These are phyloP conservation scores for Lemur catta DNA, from an alignment of 2,797 vertebrate species.

Conservation along the genomic window DNA sequence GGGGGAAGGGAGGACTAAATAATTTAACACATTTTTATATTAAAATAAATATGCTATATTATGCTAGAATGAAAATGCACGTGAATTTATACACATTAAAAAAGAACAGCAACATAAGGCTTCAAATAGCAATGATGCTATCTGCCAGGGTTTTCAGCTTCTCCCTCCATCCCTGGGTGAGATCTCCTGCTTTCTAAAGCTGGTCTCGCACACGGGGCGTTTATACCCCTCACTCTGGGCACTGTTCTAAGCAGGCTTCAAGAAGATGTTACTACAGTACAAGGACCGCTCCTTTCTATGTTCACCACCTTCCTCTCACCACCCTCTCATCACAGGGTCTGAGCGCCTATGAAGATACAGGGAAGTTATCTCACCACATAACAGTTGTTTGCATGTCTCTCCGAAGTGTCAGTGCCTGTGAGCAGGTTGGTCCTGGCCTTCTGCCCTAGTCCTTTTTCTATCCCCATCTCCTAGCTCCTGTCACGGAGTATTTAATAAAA, in stretches of 20 bases:
- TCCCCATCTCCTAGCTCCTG: background rate
- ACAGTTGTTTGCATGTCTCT: background rate
- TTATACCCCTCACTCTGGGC: background rate
- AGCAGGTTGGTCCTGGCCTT: background rate
- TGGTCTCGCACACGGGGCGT: background rate
- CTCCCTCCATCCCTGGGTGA: background rate
- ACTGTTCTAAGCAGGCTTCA: constrained; percentile 18
- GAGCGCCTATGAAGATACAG: background rate
- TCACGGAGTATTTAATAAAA: background rate
- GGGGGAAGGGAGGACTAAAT: background rate
- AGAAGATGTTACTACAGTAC: background rate
- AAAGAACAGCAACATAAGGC: constrained; percentile 42
- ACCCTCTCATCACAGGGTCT: background rate
- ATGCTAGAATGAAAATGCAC: constrained; percentile 37
- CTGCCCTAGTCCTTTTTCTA: background rate
- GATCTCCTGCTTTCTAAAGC: constrained; percentile 50
- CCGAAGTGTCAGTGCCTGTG: background rate
- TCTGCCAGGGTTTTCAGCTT: constrained; percentile 26
- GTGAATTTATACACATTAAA: constrained; percentile 6
- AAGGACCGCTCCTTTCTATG: background rate
- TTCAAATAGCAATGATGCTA: constrained; percentile 1
- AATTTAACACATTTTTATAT: constrained; percentile 45
- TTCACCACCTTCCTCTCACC: background rate
- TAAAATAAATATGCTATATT: constrained; percentile 42
- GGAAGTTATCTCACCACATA: background rate